Conservation (phyloP, 35 echinoderm and acorn worm species). For the Ophioderma brevispina region DNA sequence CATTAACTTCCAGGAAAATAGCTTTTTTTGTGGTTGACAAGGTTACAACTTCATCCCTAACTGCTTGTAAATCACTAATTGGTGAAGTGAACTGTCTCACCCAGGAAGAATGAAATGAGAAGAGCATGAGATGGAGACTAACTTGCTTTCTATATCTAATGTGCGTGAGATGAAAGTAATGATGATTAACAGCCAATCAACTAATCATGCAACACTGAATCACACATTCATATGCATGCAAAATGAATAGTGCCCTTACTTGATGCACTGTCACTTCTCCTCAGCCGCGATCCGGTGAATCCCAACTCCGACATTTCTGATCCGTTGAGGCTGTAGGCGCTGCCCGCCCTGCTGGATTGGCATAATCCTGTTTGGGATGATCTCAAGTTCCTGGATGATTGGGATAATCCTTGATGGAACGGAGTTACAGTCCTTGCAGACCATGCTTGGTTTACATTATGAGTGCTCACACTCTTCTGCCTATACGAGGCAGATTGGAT, state of each 20-base stretch:
- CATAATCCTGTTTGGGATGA: neutral
- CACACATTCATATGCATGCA: neutral
- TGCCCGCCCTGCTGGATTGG: neutral
- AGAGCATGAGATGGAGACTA: neutral
- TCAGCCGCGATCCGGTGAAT: neutral
- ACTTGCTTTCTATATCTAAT: too few species aligned
- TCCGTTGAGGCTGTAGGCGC: neutral
- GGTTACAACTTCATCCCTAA: too few species aligned
- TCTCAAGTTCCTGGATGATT: neutral
- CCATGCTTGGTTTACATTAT: neutral
- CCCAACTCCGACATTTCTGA: neutral
- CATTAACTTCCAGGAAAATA: too few species aligned
- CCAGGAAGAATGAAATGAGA: too few species aligned
- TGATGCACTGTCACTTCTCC: constrained; percentile 46
- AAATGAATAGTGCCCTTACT: constrained; percentile 8
- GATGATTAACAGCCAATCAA: neutral
- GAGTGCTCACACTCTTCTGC: too few species aligned
- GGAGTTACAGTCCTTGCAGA: neutral
- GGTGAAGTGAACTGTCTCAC: too few species aligned
- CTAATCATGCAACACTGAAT: neutral
- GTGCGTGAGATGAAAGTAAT: neutral
- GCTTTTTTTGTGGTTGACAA: too few species aligned
- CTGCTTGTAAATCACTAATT: too few species aligned
- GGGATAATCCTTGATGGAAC: neutral
- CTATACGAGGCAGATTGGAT: too few species aligned